Conservation (phyloP, 1,140 invertebrate species). For the Pogonomyrmex barbatus region DNA sequence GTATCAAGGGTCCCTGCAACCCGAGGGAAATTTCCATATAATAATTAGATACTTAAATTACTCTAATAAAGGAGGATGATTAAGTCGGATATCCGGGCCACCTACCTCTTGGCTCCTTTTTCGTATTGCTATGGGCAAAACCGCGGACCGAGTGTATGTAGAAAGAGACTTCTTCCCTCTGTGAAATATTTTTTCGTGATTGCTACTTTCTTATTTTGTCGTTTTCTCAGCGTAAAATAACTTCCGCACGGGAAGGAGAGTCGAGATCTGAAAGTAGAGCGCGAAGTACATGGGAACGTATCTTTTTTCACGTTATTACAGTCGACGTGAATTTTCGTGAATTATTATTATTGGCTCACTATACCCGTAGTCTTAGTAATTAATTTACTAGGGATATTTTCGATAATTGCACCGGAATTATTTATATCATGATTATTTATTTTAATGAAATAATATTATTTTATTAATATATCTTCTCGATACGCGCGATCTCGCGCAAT, state of each 20-base stretch:
- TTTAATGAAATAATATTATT: conserved; percentile 20
- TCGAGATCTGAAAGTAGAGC: not conserved
- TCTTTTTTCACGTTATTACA: conserved; percentile 5
- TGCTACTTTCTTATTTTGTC: conserved; percentile 37
- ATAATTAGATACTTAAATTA: conserved; percentile 82
- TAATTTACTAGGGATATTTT: not conserved
- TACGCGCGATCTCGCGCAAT: not conserved
- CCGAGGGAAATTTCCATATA: conserved; percentile 79
- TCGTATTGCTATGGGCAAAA: conserved; percentile 10
- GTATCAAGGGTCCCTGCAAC: conserved; percentile 60
- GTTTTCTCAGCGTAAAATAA: conserved; percentile 27
- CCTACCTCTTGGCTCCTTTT: conserved; percentile 33
- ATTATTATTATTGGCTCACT: conserved; percentile 21
- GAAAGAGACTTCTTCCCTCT: conserved; percentile 8
- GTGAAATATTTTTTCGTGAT: conserved; percentile 45
- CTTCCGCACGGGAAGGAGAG: not conserved
- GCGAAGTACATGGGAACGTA: not conserved
- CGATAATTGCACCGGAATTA: conserved; percentile 15
- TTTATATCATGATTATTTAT: conserved; percentile 13
- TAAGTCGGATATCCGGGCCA: conserved; percentile 72
- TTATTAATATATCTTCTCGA: not conserved
- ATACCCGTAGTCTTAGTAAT: conserved; percentile 1
- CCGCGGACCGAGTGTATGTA: conserved; percentile 11
- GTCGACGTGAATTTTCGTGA: not conserved
- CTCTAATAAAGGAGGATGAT: conserved; percentile 80